Evolutionary conservation across 2,888 invertebrate genomes (phyloP).

Genomic region (Abscondita cerata): DNA sequence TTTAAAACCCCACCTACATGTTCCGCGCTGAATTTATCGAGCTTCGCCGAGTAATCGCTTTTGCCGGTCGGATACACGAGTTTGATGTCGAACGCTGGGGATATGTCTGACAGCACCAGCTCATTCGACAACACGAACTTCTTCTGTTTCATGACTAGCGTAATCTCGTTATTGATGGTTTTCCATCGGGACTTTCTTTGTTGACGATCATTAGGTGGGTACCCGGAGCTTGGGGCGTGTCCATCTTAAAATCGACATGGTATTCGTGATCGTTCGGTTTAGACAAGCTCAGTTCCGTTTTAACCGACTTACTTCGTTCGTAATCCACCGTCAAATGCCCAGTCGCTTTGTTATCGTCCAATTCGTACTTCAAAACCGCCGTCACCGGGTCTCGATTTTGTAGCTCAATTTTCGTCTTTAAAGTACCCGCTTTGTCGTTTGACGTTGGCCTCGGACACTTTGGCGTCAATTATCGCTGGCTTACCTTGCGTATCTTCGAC

Average conservation of each 20-base stretch:
- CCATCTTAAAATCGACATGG: slow-evolving; percentile 57
- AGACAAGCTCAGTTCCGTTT: slow-evolving; percentile 51
- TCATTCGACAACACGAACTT: slow-evolving; percentile 65
- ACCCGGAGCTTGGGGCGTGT: slow-evolving; percentile 59
- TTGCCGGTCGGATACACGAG: slow-evolving; percentile 62
- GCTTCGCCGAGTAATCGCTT: slow-evolving; percentile 56
- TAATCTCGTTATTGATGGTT: slow-evolving; percentile 54
- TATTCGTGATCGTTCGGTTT: slow-evolving; percentile 56
- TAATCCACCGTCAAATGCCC: slow-evolving; percentile 49
- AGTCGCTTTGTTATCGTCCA: slow-evolving; percentile 39
- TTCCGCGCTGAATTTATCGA: slow-evolving; percentile 62
- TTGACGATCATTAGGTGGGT: slow-evolving; percentile 60
- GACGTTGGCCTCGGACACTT: slow-evolving; percentile 68
- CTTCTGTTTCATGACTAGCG: slow-evolving; percentile 64
- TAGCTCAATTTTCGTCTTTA: slow-evolving; percentile 46
- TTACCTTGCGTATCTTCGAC: slow-evolving; percentile 45
- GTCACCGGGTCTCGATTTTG: slow-evolving; percentile 52
- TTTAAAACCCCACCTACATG: slow-evolving; percentile 67
- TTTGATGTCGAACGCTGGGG: slow-evolving; percentile 65
- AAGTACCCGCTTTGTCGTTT: slow-evolving; percentile 70
- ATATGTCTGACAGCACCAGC: slow-evolving; percentile 62
- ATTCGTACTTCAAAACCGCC: not conserved
- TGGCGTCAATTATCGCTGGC: slow-evolving; percentile 68
- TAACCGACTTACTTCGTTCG: slow-evolving; percentile 56
- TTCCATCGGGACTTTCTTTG: slow-evolving; percentile 51